Base-by-base conservation (phyloP, 2,113 vertebrate genomes). In the Pterocles burchelli region DNA sequence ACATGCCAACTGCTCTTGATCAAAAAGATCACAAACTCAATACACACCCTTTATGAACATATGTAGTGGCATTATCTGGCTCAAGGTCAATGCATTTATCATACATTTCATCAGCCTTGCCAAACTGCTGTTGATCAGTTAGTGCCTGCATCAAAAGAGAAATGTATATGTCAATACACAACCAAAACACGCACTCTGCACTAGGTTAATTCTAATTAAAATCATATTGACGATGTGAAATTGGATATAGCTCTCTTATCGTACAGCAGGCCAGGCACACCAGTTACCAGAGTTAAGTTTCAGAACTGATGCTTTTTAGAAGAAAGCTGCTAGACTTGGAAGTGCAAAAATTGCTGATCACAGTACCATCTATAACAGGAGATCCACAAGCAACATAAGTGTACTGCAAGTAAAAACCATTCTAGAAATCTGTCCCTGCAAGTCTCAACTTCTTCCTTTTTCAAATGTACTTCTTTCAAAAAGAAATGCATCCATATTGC, bases 101-200 rank as follows among this genome's bases (percentile, higher is more conserved):
- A 59, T 99, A 99, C 99, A 99, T 99, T 97, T 99, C 99, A 95
- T 99, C 99, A 31, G 99, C 99, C 97, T 99, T 99, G 84, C 99
- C 99, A 97, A 99, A 99, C 91, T 99, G 99, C 79, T 99, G 99
- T 94, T 99, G 99, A 98, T 99, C 99, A 87, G 99, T 99, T 97
- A 99, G 96, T 89, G 99, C 99, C 99, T 99, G 97, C 58, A 78
- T 85, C 66, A 63, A 43, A 93, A 78, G 71, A 96, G 80, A 98
- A 87, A 94, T 24, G 62, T 67, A 0, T 29, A 46, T 34, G 92
- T 96, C 93, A 96, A 89, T 83, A 78, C 10, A 2, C 61, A 86
- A 86, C 52, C 66, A 58, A 68, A 78, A 52, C 54, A 9, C 3
- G 36, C 19, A 4, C 34, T 79, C 57, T 52, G 57, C 9, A 7